Evolutionary conservation across 2,888 invertebrate genomes (phyloP).

Genomic region (Aquatica leii): DNA sequence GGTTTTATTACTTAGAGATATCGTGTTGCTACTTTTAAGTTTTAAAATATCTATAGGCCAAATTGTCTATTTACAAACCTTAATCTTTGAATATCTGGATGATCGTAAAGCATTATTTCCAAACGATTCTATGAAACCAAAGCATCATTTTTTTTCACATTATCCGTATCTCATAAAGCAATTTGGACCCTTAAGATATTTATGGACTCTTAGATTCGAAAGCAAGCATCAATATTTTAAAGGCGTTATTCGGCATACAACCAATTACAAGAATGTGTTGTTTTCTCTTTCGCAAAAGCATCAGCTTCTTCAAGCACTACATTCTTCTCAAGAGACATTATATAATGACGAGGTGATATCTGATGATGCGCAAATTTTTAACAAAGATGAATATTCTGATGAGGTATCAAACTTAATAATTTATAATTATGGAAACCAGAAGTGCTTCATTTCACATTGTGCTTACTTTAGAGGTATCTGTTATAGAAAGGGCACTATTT

Average conservation of each 20-base stretch:
- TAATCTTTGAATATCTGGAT: constrained; percentile 17
- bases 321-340: not conserved
- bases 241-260: constrained; percentile 20
- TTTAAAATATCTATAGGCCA: constrained; percentile 13
- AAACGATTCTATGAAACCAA: constrained; percentile 34
- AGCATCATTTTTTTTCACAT: constrained; percentile 44
- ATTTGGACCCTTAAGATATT: constrained; percentile 37
- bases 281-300: constrained; percentile 26
- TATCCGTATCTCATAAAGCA: constrained; percentile 39
- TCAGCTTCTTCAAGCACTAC: constrained; percentile 26
- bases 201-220: constrained; percentile 43
- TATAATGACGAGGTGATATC: not conserved
- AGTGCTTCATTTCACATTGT: not conserved
- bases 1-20: constrained; percentile 13
- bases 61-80: constrained; percentile 7
- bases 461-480: not conserved
- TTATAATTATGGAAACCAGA: not conserved
- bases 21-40: not conserved
- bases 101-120: constrained; percentile 29
- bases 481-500: not conserved
- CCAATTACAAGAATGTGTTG: constrained; percentile 35
- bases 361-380: not conserved
- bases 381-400: not conserved
- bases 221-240: constrained; percentile 41
- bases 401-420: not conserved